Evolutionary conservation across 2,113 vertebrate genomes (phyloP).

Genomic region (Parus major): DNA sequence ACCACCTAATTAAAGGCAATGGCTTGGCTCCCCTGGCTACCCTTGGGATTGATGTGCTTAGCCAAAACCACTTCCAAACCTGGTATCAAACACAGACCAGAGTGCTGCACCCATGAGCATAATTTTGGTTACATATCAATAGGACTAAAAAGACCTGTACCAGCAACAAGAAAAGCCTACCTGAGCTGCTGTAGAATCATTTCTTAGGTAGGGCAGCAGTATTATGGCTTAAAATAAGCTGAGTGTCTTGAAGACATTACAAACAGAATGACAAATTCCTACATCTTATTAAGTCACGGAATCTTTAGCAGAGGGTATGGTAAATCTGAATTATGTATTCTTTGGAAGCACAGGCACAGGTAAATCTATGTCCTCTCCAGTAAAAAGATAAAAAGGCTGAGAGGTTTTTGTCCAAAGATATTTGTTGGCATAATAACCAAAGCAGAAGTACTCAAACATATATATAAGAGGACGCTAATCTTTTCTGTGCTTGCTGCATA

Average conservation of each 20-base stretch:
- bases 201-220: neutral
- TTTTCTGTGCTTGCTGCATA: neutral
- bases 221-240: accelerated
- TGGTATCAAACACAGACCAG: neutral
- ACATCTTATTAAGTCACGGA: accelerated
- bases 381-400: neutral
- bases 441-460: neutral
- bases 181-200: neutral
- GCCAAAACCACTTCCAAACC: neutral
- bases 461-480: neutral
- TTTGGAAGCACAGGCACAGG: neutral
- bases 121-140: neutral
- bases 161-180: neutral
- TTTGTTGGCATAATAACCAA: neutral
- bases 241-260: neutral
- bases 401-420: neutral
- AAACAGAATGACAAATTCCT: neutral
- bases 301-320: neutral
- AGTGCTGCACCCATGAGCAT: neutral
- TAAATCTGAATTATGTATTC: neutral
- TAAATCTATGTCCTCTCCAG: neutral
- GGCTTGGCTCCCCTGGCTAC: neutral
- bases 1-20: neutral
- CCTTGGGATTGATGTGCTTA: neutral
- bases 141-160: neutral